These are phyloP conservation scores for Lonchura striata DNA, from an alignment of 2,113 vertebrate genomes.

Conservation along the genomic window DNA sequence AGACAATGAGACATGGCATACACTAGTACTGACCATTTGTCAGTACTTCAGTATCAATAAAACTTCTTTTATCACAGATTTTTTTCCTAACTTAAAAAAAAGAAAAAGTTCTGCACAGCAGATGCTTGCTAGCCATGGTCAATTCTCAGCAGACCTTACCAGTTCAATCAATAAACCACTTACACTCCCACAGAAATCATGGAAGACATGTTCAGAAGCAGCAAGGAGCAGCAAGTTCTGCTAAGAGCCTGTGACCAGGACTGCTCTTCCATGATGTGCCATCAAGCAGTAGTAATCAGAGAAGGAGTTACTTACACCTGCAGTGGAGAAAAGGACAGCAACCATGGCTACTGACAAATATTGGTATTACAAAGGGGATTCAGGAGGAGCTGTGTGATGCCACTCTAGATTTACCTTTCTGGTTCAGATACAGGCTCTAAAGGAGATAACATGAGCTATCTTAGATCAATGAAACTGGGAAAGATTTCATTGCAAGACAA, in stretches of 20 bases:
- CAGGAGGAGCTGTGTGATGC: neutral
- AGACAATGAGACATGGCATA: neutral
- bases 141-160: neutral
- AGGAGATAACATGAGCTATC: neutral
- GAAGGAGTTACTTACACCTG: neutral
- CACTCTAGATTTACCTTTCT: neutral
- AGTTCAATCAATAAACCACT: neutral
- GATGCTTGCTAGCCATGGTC: neutral
- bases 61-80: neutral
- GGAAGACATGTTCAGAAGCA: neutral
- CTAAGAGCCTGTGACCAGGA: neutral
- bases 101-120: neutral
- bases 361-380: neutral
- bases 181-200: neutral
- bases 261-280: neutral
- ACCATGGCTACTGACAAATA: neutral
- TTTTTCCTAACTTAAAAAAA: neutral
- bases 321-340: neutral
- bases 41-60: neutral
- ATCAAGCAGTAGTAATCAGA: neutral
- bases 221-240: neutral
- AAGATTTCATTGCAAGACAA: neutral
- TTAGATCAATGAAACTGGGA: neutral
- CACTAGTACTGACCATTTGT: neutral
- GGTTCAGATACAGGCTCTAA: neutral